Evolutionary conservation across 1,140 invertebrate species (phyloP), one percentile per base, ranked within the genome.

Genomic region (Wasmannia auropunctata): DNA sequence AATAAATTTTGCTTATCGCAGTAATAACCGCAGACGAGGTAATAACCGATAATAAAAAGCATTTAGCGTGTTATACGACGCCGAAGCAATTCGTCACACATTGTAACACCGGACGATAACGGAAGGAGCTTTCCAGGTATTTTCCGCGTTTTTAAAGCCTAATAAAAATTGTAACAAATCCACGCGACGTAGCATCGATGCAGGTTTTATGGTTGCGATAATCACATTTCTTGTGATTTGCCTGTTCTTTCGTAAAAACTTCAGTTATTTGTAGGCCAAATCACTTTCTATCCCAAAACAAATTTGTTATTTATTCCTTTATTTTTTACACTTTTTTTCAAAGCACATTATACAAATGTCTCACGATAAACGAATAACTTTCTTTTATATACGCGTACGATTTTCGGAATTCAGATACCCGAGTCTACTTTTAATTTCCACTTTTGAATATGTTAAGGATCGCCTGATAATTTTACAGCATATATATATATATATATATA

Each of bases 41-140:
- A 75, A 75, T 75, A 75, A 58, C 10, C 8, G 72, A 75, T 75
- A 58, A 75, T 58, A 75, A 58, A 74, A 75, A 58, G 31, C 3
- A 56, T n/a, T 37, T 74, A 74, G 49, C 31, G n/a, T n/a, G 22
- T n/a, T 25, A 19, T 25, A 28, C 7, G 22, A 40, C 16, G 3
- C 19, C 34, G 14, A 37, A 7, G 34, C 14, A 46, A 75, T 75
- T 75, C 4, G 49, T 58, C 72, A 25, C 10, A 40, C 14, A 56
- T n/a, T 60, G 34, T 40, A 58, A 75, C 51, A 31, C 10, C 37
- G 1, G 37, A 76, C 8, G 34, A 75, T 7, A 31, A 76, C 22
- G 7, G 31, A 28, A 72, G 8, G 3, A 25, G 56, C 25, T 76
- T 76, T 40, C 1, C 22, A 40, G 8, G 7, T 6, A 37, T 76